A percentile compares a stretch with the other conserved stretches of the same genome.
Conservation (phyloP, 2,113 vertebrate species). For the Callocephalon fimbriatum region DNA sequence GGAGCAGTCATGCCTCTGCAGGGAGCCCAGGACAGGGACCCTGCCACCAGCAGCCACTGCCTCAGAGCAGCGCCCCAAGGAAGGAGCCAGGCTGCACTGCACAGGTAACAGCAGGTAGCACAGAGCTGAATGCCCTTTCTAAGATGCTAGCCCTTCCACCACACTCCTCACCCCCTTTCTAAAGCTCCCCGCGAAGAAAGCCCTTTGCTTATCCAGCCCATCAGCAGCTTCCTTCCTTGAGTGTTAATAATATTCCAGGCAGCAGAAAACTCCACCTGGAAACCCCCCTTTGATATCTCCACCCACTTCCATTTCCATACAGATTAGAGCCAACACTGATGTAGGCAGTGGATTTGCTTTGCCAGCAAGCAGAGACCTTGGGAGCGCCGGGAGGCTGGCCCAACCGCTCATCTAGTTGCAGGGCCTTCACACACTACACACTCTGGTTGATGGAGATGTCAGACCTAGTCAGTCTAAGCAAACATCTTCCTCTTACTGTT, state of each 20-base stretch:
- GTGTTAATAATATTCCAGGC: background rate
- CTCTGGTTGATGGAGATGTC: background rate
- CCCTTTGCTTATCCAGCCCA: background rate
- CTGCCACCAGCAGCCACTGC: background rate
- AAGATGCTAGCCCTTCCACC: background rate
- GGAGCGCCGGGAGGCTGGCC: background rate
- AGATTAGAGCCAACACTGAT: background rate
- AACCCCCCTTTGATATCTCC: background rate
- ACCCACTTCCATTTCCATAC: background rate
- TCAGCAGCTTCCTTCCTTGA: background rate
- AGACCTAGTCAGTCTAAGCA: background rate
- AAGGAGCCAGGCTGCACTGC: background rate
- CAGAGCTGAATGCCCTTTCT: background rate
- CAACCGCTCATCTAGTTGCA: background rate
- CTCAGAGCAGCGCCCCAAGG: background rate
- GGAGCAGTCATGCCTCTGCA: background rate
- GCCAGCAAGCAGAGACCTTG: background rate
- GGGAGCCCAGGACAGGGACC: background rate
- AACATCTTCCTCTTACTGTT: background rate
- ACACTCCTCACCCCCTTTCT: background rate
- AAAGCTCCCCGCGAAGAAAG: background rate
- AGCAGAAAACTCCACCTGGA: background rate
- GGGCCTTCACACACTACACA: accelerated
- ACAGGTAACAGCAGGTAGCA: background rate
- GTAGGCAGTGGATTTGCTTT: background rate